Evolutionary conservation across 1,140 invertebrate genomes (phyloP).

Genomic region (Oedothorax gibbosus): DNA sequence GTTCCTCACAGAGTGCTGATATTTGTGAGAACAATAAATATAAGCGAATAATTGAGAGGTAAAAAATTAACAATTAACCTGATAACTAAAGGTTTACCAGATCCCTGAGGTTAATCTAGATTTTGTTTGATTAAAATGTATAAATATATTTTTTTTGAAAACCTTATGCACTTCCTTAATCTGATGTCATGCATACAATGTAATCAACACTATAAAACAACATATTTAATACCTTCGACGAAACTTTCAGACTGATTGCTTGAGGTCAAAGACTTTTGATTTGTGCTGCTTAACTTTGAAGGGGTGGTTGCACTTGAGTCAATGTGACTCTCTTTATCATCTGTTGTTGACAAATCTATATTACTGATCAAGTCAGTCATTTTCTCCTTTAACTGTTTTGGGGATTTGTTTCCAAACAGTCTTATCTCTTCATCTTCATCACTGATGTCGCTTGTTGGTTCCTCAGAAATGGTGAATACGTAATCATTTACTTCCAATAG

Average conservation of each 20-base stretch:
- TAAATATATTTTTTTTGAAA: too few relatives aligned
- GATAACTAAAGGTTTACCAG: too few relatives aligned
- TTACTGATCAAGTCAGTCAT: background rate
- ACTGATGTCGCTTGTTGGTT: slow-evolving; percentile 44
- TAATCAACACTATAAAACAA: too few relatives aligned
- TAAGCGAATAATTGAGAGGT: too few relatives aligned
- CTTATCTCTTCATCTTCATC: slow-evolving; percentile 16
- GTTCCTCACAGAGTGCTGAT: too few relatives aligned
- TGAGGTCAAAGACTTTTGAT: background rate
- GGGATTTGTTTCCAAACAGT: background rate
- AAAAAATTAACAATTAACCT: too few relatives aligned
- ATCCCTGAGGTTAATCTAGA: too few relatives aligned
- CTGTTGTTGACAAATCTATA: background rate
- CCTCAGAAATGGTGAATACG: slow-evolving; percentile 10
- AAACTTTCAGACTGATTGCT: slow-evolving; percentile 27
- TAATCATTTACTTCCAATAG: slow-evolving; percentile 36
- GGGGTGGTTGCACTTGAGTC: background rate
- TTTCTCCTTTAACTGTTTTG: background rate
- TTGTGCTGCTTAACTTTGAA: background rate
- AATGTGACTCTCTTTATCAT: background rate
- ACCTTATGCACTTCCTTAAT: too few relatives aligned
- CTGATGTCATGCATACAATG: too few relatives aligned
- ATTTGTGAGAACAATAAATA: too few relatives aligned
- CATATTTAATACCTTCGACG: slow-evolving; percentile 7
- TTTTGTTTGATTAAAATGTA: too few relatives aligned